Percentiles rank a stretch among this genome's conserved stretches.
phyloP scores from a whole-genome alignment of 2,888 invertebrate species.

The Villa cingulata region DNA sequence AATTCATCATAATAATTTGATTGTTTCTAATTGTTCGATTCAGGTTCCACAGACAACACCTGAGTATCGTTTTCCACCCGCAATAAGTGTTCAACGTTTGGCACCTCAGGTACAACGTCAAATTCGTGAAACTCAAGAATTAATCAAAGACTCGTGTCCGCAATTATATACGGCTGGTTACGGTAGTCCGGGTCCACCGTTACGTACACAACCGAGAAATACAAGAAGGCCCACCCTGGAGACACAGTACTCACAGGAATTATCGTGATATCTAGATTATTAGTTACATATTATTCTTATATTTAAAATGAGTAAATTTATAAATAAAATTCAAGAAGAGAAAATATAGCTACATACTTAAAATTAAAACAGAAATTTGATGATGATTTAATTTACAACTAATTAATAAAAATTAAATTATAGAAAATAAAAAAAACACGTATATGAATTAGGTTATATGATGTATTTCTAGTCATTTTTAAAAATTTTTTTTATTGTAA shows the following conservation, averaged over 20 bases:
- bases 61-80: conserved; percentile 36
- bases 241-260: conserved; percentile 38
- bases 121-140: conserved; percentile 37
- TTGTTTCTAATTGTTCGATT: too few relatives aligned
- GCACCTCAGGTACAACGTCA: conserved; percentile 37
- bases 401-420: too few relatives aligned
- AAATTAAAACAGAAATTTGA: too few relatives aligned
- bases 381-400: too few relatives aligned
- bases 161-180: conserved; percentile 35
- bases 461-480: too few relatives aligned
- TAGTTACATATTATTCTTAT: conserved; percentile 20
- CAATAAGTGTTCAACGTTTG: conserved; percentile 36
- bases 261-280: conserved; percentile 39
- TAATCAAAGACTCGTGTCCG: conserved; percentile 37
- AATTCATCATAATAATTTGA: too few relatives aligned
- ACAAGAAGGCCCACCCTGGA: conserved; percentile 38
- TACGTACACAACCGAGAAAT: conserved; percentile 32
- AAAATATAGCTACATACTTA: too few relatives aligned
- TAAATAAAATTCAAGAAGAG: conserved; percentile 5
- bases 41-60: conserved; percentile 25
- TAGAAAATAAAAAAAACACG: too few relatives aligned
- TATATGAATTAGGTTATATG: too few relatives aligned
- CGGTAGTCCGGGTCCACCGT: conserved; percentile 36
- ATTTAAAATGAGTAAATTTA: conserved; percentile 1
- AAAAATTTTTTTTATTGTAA: too few relatives aligned